Base-by-base conservation (phyloP, 1,140 invertebrate genomes). In the Hormaphis cornu region DNA sequence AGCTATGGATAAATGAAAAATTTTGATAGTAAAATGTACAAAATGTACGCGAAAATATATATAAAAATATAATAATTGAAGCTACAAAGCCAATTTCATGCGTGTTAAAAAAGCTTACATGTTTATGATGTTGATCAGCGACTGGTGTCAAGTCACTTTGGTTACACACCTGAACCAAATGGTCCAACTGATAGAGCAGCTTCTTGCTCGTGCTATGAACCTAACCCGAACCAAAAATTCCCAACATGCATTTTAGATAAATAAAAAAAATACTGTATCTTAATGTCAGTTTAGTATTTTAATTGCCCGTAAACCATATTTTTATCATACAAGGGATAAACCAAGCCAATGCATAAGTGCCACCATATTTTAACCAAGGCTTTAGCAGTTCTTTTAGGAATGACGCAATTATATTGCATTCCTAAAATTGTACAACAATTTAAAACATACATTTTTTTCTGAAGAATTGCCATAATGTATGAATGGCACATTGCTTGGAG, bases 191-290 rank as follows among this genome's bases (percentile, higher is more conserved):
- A 81, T 95, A 95, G 74, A 95, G 86, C 76, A 96, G 84, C 81
- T 95, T 95, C 83, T 96, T 95, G 83, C 92, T 95, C 73, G 92
- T 95, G 78, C 90, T 94, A 84, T 95, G 92, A 74, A 95, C 92
- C 90, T 93, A 79, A 73, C 69, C 72, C 44, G 50, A 66, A 72
- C 74, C 81, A 78, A 76, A 72, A 76, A 76, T 75, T 78, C 61
- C 61, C 61, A n/a, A 28, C 61, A 66, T 66, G 61, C 61, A 20
- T 35, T 66, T 66, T 50, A 76, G 76, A 76, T 71, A 40, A 42
- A 72, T 33, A 35, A 24, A 54, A 58, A 33, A 22, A 63, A 63
- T 30, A 58, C 24, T 20, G 9, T 5, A 14, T n/a, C 24, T 20
- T 18, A 16, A n/a, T 61, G 24, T 33, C n/a, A 44, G 4, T 46